Percentiles rank a stretch among this genome's conserved stretches.
phyloP scores from a whole-genome alignment of 2,888 invertebrate genomes.

The Drosophila neonasuta region DNA sequence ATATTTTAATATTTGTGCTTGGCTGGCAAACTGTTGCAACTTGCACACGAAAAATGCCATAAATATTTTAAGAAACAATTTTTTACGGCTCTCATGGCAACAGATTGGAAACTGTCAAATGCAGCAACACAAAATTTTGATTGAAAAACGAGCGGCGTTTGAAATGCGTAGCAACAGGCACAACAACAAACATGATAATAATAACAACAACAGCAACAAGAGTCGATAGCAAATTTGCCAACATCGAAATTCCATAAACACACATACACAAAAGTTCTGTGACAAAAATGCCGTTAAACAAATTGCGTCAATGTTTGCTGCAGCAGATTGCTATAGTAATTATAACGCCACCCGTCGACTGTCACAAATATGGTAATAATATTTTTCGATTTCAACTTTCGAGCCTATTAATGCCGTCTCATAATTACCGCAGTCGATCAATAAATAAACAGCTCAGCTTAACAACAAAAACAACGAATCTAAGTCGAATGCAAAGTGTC shows the following conservation, averaged over 20 bases:
- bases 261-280: conserved; percentile 54
- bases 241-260: conserved; percentile 61
- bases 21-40: neutral
- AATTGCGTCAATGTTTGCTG: conserved; percentile 57
- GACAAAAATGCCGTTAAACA: conserved; percentile 56
- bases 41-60: conserved; percentile 9
- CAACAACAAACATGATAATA: conserved; percentile 6
- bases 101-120: conserved; percentile 44
- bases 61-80: conserved; percentile 21
- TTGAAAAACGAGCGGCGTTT: conserved; percentile 61
- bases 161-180: conserved; percentile 48
- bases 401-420: conserved; percentile 40
- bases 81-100: conserved; percentile 19
- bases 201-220: conserved; percentile 14
- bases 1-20: conserved; percentile 1
- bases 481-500: conserved; percentile 55
- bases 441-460: conserved; percentile 72
- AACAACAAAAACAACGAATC: conserved; percentile 46
- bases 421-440: conserved; percentile 64
- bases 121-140: conserved; percentile 51
- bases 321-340: conserved; percentile 51
- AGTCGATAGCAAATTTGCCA: conserved; percentile 36
- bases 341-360: conserved; percentile 59
- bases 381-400: conserved; percentile 22
- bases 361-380: conserved; percentile 68